These are phyloP conservation scores for Neofelis nebulosa DNA, from an alignment of 2,113 vertebrate genomes.

Conservation along the genomic window DNA sequence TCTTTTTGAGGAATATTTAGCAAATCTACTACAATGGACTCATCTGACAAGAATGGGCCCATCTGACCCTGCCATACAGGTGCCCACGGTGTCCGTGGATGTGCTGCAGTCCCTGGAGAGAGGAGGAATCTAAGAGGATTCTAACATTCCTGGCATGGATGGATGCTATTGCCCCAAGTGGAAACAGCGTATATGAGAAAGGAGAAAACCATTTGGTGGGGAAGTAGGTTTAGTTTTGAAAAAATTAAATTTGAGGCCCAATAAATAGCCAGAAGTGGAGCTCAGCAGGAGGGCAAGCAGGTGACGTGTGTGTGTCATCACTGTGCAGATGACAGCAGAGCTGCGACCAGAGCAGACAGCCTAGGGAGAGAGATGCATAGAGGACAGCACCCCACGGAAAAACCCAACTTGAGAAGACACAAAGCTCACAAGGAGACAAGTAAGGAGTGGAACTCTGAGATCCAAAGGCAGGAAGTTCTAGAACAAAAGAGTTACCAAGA, in stretches of 20 bases:
- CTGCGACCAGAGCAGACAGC: background rate
- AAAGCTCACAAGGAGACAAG: background rate
- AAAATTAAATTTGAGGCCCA: background rate
- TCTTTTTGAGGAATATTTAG: background rate
- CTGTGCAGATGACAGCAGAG: background rate
- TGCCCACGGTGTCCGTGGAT: background rate
- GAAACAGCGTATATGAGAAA: background rate
- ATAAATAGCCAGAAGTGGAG: background rate
- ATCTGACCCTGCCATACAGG: background rate
- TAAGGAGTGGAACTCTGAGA: background rate
- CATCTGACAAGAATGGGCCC: background rate
- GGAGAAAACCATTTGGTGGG: background rate
- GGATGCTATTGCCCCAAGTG: background rate
- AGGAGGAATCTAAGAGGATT: background rate
- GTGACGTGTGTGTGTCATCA: background rate
- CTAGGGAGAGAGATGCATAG: background rate
- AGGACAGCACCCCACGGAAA: background rate
- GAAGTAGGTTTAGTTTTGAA: background rate
- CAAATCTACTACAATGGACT: background rate
- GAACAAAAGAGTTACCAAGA: background rate
- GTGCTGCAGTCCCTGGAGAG: background rate
- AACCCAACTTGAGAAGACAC: background rate
- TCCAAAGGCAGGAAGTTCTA: background rate
- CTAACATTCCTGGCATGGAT: too few relatives aligned
- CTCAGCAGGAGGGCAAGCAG: background rate